Evolutionary conservation across 1,140 invertebrate genomes (phyloP), one percentile per base, ranked within the genome.

Genomic region (Centruroides vittatus): DNA sequence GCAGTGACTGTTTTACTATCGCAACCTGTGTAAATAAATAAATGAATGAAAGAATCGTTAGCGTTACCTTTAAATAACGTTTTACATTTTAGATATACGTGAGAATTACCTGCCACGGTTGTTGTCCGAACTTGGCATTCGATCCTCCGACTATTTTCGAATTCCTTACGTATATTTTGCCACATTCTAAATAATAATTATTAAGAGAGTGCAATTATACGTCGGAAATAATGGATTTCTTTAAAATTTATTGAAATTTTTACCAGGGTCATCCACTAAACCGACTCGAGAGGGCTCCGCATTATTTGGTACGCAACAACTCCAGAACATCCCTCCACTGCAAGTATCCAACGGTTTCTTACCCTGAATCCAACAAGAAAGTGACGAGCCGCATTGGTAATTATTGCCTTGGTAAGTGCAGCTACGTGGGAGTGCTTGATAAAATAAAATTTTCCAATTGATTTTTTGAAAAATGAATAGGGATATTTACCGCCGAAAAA

Each of bases 241-340:
- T 13, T 10, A 34, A 34, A 23, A 23, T 23, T 5, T 12, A n/a
- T 35, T 36, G 4, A 35, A 59, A 59, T 41, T 56, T 66, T 63
- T 47, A 67, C 64, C 62, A 54, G 67, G 63, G 47, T 67, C 66
- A 10, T 57, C 23, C 7, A 67, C 47, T 35, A 61, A 23, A 48
- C 51, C 55, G 9, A 60, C 57, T 55, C 35, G 36, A 50, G 41
- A 41, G 35, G 64, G 64, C 9, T 65, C 64, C 1, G 59, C 63
- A 8, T 69, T 85, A 65, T 84, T 80, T 71, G 92, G 87, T 0
- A 95, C 86, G 70, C 91, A 95, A 72, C 91, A 95, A 9, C 86
- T 86, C 89, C 89, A 93, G 64, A 93, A 88, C 78, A 92, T 82
- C 36, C 90, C 91, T 53, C 90, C 90, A n/a, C 86, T 90, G 73